Evolutionary conservation across 2,113 vertebrate species (phyloP).

Genomic region (Symphodus melops): DNA sequence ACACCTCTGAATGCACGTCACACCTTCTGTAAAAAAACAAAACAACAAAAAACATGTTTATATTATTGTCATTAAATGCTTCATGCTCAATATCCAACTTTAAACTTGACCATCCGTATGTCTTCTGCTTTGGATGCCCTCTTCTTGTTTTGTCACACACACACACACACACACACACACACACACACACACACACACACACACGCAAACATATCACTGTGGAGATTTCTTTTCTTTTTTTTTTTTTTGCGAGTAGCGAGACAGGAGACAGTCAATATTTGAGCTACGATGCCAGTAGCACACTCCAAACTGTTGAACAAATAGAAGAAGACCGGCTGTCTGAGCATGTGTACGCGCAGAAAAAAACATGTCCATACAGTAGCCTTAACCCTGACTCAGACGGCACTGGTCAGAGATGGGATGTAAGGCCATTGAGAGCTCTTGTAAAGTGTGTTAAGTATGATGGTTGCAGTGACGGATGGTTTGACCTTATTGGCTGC

Average conservation of each 20-base stretch:
- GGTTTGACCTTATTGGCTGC: conserved; percentile 71
- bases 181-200: too few species aligned
- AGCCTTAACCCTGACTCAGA: conserved; percentile 24
- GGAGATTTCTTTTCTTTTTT: conserved; percentile 11
- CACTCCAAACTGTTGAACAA: conserved; percentile 54
- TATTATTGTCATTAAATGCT: neutral
- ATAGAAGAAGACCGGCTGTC: conserved; percentile 31
- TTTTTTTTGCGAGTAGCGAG: conserved; percentile 33
- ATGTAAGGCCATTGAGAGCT: conserved; percentile 59
- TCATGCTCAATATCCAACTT: conserved; percentile 15
- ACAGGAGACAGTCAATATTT: conserved; percentile 72
- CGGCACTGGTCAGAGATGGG: conserved; percentile 19
- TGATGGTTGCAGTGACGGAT: conserved; percentile 72
- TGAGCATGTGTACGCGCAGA: conserved; percentile 19
- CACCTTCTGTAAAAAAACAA: neutral
- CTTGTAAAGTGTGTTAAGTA: conserved; percentile 71
- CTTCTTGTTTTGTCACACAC: too few species aligned
- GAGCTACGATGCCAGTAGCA: conserved; percentile 49
- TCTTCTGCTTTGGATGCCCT: neutral
- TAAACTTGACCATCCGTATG: conserved; percentile 12
- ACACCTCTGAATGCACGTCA: conserved; percentile 12
- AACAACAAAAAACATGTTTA: conserved; percentile 1
- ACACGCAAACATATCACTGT: neutral
- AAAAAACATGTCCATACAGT: conserved; percentile 32
- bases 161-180: neutral